These are phyloP conservation scores for Agrochola lota DNA, from an alignment of 2,888 invertebrate species.

Conservation along the genomic window DNA sequence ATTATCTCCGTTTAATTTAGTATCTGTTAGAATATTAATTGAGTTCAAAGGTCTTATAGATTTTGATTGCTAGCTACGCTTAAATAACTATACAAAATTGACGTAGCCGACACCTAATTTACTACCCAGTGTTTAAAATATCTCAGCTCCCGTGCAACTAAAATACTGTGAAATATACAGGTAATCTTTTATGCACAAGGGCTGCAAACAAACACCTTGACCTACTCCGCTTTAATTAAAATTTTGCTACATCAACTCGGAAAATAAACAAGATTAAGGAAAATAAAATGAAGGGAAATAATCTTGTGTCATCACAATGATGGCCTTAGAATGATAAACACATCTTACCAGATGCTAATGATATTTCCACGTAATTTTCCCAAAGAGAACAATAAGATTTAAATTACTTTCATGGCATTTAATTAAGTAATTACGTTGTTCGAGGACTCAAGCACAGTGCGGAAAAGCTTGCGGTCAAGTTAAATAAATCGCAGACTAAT, in stretches of 20 bases:
- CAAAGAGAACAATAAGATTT: conserved; percentile 16
- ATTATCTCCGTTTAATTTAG: conserved; percentile 12
- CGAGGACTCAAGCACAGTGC: conserved; percentile 13
- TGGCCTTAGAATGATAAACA: conserved; percentile 25
- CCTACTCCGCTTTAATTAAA: conserved; percentile 64
- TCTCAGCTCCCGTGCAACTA: conserved; percentile 14
- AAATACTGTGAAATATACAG: conserved; percentile 36
- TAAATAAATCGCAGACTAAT: conserved; percentile 39
- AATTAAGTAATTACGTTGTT: conserved; percentile 42
- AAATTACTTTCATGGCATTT: conserved; percentile 11
- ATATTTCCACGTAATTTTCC: conserved; percentile 13
- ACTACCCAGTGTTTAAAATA: conserved; percentile 2
- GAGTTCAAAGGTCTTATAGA: neutral
- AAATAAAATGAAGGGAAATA: conserved; percentile 19
- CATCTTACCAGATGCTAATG: neutral
- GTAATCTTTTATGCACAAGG: conserved; percentile 50
- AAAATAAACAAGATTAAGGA: conserved; percentile 39
- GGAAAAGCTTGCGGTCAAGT: conserved; percentile 23
- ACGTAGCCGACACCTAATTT: conserved; percentile 12
- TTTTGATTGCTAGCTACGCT: conserved; percentile 4
- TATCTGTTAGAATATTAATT: conserved; percentile 13
- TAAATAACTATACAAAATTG: neutral
- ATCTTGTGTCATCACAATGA: conserved; percentile 25
- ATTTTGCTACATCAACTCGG: conserved; percentile 41
- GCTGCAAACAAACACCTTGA: conserved; percentile 53